Percentiles rank a stretch among this genome's conserved stretches.
phyloP scores from a whole-genome alignment of 2,888 invertebrate genomes.

The Tupiocoris notatus region DNA sequence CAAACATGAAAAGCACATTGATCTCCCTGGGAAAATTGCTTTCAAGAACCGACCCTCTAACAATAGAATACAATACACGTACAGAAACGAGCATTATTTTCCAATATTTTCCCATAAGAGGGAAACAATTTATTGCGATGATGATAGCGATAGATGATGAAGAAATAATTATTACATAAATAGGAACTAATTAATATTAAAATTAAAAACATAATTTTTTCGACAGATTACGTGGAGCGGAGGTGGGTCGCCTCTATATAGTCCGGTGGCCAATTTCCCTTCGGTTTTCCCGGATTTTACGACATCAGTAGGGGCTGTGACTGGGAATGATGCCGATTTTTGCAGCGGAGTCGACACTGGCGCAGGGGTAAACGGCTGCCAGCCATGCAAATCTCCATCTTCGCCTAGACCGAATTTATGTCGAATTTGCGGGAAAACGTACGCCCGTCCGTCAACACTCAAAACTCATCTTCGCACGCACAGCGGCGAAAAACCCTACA shows the following conservation, averaged over 20 bases:
- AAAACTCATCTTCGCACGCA: constrained; percentile 97
- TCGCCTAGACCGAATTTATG: constrained; percentile 81
- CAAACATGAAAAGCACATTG: too few species aligned
- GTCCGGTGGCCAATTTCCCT: constrained; percentile 30
- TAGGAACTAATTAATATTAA: neutral
- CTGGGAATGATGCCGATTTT: constrained; percentile 9
- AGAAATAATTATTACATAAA: too few species aligned
- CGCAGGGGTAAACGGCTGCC: constrained; percentile 5
- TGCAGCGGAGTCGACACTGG: constrained; percentile 3
- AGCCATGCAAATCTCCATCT: constrained; percentile 25
- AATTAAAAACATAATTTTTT: too few species aligned
- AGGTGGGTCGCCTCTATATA: constrained; percentile 39
- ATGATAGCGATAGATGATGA: too few species aligned
- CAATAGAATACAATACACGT: too few species aligned
- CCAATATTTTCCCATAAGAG: too few species aligned
- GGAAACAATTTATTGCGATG: too few species aligned
- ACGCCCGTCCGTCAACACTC: constrained; percentile 92
- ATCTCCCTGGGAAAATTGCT: too few species aligned
- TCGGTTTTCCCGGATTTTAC: constrained; percentile 43
- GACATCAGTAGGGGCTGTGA: neutral
- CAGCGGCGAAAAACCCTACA: constrained; percentile 90
- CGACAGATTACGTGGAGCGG: constrained; percentile 35
- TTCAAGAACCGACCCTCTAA: too few species aligned
- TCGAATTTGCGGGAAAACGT: constrained; percentile 68
- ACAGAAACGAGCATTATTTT: too few species aligned